A percentile compares a stretch with the other conserved stretches of the same genome.
Evolutionary conservation across 2,113 vertebrate genomes (phyloP).

Genomic region (Oryzias melastigma): DNA sequence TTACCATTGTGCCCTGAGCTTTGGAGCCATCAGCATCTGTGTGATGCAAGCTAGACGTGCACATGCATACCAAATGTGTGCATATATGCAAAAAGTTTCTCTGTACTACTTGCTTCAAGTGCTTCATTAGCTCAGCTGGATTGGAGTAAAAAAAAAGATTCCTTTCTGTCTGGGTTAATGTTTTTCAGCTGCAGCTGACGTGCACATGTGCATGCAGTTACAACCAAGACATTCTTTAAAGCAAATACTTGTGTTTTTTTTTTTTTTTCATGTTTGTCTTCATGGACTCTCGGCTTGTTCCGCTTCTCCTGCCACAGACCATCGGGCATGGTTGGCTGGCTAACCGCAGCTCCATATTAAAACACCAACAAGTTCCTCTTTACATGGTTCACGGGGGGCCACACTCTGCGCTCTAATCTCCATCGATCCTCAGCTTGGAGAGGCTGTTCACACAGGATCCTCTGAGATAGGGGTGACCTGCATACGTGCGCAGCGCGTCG

Average conservation of each 20-base stretch:
- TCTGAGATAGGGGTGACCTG: conserved; percentile 24
- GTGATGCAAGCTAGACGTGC: conserved; percentile 3
- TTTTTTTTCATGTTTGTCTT: conserved; percentile 24
- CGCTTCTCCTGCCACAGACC: conserved; percentile 57
- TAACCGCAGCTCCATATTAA: conserved; percentile 55
- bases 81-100: conserved; percentile 8
- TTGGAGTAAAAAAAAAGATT: conserved; percentile 41
- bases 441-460: conserved; percentile 27
- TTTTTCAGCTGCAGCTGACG: conserved; percentile 57
- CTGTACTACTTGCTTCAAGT: conserved; percentile 10
- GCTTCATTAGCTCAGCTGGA: conserved; percentile 32
- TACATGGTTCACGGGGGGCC: not conserved
- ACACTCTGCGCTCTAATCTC: conserved; percentile 10
- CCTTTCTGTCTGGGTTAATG: conserved; percentile 60
- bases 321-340: conserved; percentile 56
- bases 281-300: conserved; percentile 49
- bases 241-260: not conserved
- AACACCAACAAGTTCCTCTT: conserved; percentile 35
- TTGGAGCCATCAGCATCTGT: conserved; percentile 18
- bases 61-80: conserved; percentile 11
- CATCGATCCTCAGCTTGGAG: conserved; percentile 38
- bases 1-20: conserved; percentile 12
- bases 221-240: conserved; percentile 16
- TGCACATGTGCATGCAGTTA: conserved; percentile 25
- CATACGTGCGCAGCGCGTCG: conserved; percentile 5